phyloP scores from a whole-genome alignment of 2,113 vertebrate species.

The Plecturocebus donacophilus region DNA sequence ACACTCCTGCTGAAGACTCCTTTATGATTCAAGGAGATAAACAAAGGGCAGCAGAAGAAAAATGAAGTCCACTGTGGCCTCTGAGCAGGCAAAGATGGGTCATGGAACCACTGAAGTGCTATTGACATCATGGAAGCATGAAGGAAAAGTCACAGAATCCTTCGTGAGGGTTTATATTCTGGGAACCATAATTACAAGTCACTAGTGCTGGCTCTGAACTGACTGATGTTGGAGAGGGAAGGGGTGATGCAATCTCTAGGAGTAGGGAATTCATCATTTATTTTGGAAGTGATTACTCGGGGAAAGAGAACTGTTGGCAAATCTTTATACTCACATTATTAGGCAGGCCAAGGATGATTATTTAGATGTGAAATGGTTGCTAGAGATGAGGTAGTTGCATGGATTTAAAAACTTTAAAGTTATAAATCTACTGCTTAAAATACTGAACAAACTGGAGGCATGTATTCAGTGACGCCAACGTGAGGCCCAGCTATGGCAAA shows the following conservation, averaged over 20 bases:
- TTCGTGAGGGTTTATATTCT: constrained; percentile 50
- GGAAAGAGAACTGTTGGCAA: constrained; percentile 47
- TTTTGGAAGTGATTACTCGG: constrained; percentile 69
- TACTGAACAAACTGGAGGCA: not conserved
- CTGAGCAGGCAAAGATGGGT: constrained; percentile 13
- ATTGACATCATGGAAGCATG: constrained; percentile 55
- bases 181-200: constrained; percentile 67
- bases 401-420: constrained; percentile 48
- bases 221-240: constrained; percentile 44
- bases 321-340: constrained; percentile 58
- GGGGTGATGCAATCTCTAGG: constrained; percentile 63
- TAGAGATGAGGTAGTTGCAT: constrained; percentile 69
- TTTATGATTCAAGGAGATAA: not conserved
- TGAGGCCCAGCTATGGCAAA: not conserved
- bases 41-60: constrained; percentile 4
- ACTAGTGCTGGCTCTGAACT: constrained; percentile 56
- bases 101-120: constrained; percentile 32
- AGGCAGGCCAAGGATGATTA: constrained; percentile 60
- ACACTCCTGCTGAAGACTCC: not conserved
- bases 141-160: constrained; percentile 43
- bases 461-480: not conserved
- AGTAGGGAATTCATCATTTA: constrained; percentile 63
- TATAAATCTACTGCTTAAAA: constrained; percentile 47
- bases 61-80: not conserved
- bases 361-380: constrained; percentile 65